Conservation (phyloP, 2,113 vertebrate species). For the Sphyrna mokarran region DNA sequence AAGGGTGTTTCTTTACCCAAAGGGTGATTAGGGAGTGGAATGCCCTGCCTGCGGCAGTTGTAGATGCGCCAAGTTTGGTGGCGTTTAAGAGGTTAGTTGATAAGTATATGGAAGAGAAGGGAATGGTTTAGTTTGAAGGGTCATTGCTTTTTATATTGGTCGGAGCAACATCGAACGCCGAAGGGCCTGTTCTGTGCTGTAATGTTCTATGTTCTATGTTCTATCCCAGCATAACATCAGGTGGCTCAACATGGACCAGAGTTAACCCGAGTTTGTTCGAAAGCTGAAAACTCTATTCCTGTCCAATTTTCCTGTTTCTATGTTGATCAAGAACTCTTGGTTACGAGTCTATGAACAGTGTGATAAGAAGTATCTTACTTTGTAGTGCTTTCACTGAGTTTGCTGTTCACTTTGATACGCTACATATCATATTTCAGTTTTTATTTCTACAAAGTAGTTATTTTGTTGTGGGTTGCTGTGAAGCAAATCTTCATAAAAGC, state of each 20-base stretch:
- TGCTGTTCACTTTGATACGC: background rate
- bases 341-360: background rate
- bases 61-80: too few species aligned
- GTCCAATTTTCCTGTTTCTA: background rate
- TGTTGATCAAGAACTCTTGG: background rate
- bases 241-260: background rate
- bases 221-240: background rate
- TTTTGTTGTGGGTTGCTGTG: background rate
- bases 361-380: background rate
- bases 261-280: background rate
- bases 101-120: too few species aligned
- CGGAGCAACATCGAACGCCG: too few species aligned
- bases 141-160: too few species aligned
- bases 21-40: too few species aligned
- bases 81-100: too few species aligned
- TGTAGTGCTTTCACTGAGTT: background rate
- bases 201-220: too few species aligned
- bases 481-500: too few species aligned
- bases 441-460: background rate
- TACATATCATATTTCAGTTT: background rate
- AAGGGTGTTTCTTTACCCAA: too few species aligned
- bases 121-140: too few species aligned
- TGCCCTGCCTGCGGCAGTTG: too few species aligned
- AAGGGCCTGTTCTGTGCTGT: too few species aligned
- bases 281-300: background rate